phyloP scores from a whole-genome alignment of 1,140 invertebrate genomes.

The Drosophila sucinea region DNA sequence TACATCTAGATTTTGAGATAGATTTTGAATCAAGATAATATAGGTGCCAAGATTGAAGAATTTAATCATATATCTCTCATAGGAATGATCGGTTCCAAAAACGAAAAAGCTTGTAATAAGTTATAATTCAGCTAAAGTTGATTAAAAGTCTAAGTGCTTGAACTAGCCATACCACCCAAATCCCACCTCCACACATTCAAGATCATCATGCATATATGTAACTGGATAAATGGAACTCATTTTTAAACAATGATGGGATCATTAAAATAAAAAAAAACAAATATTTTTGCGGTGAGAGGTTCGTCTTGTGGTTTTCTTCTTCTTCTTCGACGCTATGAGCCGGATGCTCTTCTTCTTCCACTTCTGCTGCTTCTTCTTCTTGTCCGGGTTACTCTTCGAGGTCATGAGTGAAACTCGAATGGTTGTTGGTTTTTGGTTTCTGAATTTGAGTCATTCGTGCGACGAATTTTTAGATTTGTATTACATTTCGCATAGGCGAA shows the following conservation, averaged over 20 bases:
- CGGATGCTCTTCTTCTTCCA: slow-evolving; percentile 1
- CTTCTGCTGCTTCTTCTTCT: background rate
- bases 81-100: too few species aligned
- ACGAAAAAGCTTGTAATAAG: too few species aligned
- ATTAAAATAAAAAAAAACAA: background rate
- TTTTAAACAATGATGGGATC: slow-evolving; percentile 2
- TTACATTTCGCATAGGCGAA: slow-evolving; percentile 10
- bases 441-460: slow-evolving; percentile 5
- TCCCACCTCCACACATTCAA: background rate
- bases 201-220: slow-evolving; percentile 39
- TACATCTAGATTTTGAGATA: too few species aligned
- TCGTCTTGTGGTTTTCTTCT: background rate
- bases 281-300: background rate
- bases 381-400: slow-evolving; percentile 5
- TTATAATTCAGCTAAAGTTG: too few species aligned
- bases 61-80: too few species aligned
- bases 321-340: background rate
- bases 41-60: too few species aligned
- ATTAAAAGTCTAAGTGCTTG: too few species aligned
- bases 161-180: too few species aligned
- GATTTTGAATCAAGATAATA: too few species aligned
- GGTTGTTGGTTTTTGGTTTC: background rate
- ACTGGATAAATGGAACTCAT: slow-evolving; percentile 36
- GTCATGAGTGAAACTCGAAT: slow-evolving; percentile 8
- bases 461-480: slow-evolving; percentile 8